phyloP scores from a whole-genome alignment of 2,113 vertebrate species.

The Otocyon megalotis region DNA sequence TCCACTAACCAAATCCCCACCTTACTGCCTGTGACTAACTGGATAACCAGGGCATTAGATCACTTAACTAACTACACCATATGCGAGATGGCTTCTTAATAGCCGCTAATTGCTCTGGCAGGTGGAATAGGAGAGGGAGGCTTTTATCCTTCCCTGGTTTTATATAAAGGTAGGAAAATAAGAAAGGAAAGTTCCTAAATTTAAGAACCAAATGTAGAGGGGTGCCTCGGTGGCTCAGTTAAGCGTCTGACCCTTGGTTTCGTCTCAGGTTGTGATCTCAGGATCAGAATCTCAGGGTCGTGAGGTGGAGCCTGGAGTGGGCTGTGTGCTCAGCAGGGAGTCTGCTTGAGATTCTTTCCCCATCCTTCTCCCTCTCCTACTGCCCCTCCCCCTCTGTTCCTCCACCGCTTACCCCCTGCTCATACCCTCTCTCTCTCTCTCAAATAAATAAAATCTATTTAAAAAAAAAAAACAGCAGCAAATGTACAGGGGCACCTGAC shows the following conservation, averaged over 20 bases:
- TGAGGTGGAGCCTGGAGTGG: no score
- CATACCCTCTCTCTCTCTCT: background rate
- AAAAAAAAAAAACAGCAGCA: background rate
- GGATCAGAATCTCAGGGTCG: no score
- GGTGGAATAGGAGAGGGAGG: background rate
- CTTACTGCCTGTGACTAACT: conserved; percentile 48
- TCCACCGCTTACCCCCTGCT: background rate
- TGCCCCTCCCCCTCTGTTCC: background rate
- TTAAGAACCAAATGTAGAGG: background rate
- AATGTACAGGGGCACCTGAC: background rate
- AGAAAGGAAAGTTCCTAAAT: background rate
- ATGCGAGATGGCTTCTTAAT: conserved; percentile 38
- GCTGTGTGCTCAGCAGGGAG: background rate
- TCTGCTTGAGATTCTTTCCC: background rate
- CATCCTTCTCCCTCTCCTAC: background rate
- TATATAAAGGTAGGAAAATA: background rate
- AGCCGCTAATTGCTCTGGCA: background rate
- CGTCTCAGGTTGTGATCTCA: background rate
- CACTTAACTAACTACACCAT: conserved; percentile 37
- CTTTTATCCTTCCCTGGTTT: conserved; percentile 25
- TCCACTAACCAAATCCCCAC: conserved; percentile 59
- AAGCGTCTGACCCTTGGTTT: background rate
- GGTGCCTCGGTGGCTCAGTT: no score
- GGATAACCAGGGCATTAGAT: conserved; percentile 8
- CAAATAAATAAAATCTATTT: background rate